Conservation (phyloP, 2,888 invertebrate genomes). For the Drosophila nr. perissopoda region DNA sequence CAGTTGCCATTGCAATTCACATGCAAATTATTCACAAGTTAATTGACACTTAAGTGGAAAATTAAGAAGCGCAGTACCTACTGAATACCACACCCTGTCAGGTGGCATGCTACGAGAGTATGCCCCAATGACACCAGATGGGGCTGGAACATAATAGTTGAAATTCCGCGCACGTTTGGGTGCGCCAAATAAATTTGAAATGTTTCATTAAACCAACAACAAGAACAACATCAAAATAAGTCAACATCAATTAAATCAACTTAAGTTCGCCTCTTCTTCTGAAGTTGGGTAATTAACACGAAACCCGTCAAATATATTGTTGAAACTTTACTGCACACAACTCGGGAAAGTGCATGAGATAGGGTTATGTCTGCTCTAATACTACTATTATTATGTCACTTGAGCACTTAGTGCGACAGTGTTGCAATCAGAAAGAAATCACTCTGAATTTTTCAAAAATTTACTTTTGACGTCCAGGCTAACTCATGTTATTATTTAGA, state of each 20-base stretch:
- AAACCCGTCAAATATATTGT: slow-evolving; percentile 9
- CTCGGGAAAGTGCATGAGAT: not conserved
- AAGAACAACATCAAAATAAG: slow-evolving; percentile 4
- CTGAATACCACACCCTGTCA: not conserved
- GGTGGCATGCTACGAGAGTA: not conserved
- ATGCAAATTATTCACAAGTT: not conserved
- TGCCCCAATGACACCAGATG: not conserved
- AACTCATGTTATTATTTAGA: not conserved
- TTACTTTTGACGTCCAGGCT: not conserved
- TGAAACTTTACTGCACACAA: not conserved
- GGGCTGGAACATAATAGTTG: not conserved
- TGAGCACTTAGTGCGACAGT: not conserved
- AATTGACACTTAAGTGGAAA: not conserved
- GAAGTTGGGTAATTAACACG: slow-evolving; percentile 45
- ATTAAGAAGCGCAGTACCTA: not conserved
- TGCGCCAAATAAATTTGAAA: slow-evolving; percentile 50
- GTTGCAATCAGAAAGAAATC: not conserved
- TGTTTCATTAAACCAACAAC: slow-evolving; percentile 49
- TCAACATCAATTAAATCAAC: slow-evolving; percentile 47
- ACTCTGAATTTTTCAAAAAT: not conserved
- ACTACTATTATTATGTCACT: not conserved
- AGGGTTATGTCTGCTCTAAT: not conserved
- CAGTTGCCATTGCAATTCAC: not conserved
- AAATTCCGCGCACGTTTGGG: slow-evolving; percentile 51
- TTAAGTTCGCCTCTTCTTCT: slow-evolving; percentile 13